These are phyloP conservation scores for Eupsilia transversa DNA, from an alignment of 2,888 invertebrate genomes.

Conservation along the genomic window DNA sequence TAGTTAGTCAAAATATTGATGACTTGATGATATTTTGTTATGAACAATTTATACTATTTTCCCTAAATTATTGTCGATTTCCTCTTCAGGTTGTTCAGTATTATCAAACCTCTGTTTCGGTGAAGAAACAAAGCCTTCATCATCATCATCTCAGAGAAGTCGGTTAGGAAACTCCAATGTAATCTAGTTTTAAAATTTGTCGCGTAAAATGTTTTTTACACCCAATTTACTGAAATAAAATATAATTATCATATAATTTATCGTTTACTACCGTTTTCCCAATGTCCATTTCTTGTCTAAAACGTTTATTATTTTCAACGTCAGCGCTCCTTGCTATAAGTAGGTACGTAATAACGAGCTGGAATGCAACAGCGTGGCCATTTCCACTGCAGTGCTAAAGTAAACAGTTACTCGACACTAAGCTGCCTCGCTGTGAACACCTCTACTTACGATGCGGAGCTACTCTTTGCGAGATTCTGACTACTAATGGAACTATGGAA, in stretches of 20 bases:
- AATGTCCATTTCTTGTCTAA: neutral
- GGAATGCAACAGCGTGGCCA: conserved; percentile 23
- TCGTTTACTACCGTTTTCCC: too few relatives aligned
- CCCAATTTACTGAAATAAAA: neutral
- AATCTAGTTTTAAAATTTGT: neutral
- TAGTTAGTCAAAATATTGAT: too few relatives aligned
- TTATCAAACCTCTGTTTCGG: neutral
- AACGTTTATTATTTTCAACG: neutral
- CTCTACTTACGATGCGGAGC: neutral
- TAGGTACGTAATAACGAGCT: neutral
- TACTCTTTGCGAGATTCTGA: neutral
- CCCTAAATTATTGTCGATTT: neutral
- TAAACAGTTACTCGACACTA: conserved; percentile 44
- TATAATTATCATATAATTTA: neutral
- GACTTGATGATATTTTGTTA: neutral
- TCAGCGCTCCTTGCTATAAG: neutral
- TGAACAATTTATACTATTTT: neutral
- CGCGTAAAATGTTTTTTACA: neutral
- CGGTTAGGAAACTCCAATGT: neutral
- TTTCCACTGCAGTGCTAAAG: neutral
- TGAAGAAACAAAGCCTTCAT: too few relatives aligned
- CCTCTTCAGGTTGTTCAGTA: neutral
- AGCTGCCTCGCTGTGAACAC: conserved; percentile 20
- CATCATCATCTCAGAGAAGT: neutral
- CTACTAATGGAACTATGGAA: conserved; percentile 41